Evolutionary conservation across 2,113 vertebrate genomes (phyloP), one percentile per base, ranked within the genome.

Genomic region (Anarhynchus alexandrinus): DNA sequence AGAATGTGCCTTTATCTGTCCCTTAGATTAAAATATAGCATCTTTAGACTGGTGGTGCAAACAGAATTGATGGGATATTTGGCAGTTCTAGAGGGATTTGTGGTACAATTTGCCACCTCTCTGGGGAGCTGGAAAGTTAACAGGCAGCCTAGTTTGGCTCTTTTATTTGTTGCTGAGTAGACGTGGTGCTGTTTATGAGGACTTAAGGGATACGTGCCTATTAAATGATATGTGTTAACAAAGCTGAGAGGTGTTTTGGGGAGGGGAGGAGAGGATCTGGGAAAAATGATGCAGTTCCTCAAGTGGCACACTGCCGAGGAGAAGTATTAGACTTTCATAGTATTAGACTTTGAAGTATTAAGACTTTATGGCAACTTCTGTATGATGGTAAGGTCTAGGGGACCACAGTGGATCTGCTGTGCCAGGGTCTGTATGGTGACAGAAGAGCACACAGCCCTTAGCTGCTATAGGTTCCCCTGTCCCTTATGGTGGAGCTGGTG

Each of bases 1-100:
- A 93, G 84, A 87, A 85, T 17, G 49, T 86, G 78, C 84, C 90
- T 96, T 90, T 95, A 76, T 94, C 70, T 91, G 67, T 91, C 77
- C 69, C 36, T 88, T 72, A 34, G 49, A 43, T 42, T 47, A 94
- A 57, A 86, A 72, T 79, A 52, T 18, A 93, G 38, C 40, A 64
- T 84, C 47, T 89, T 87, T 76, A 89, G 66, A 58, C 38, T 84
- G 51, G 34, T 58, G 70, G 71, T 95, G 71, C 58, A 85, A 82
- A 80, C 32, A 58, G 70, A 89, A 94, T 34, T 91, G 84, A 82
- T 73, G 58, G 47, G 43, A 36, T 93, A 61, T 91, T 62, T 94
- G 74, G 25, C 49, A 89, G 2, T 49, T 76, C 78, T 90, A 57
- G 38, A 61, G 40, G 30, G 40, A 52, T 14, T 51, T 29, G 20